These are phyloP conservation scores for Trematomus loennbergii DNA, from an alignment of 2,113 vertebrate species.

Conservation along the genomic window DNA sequence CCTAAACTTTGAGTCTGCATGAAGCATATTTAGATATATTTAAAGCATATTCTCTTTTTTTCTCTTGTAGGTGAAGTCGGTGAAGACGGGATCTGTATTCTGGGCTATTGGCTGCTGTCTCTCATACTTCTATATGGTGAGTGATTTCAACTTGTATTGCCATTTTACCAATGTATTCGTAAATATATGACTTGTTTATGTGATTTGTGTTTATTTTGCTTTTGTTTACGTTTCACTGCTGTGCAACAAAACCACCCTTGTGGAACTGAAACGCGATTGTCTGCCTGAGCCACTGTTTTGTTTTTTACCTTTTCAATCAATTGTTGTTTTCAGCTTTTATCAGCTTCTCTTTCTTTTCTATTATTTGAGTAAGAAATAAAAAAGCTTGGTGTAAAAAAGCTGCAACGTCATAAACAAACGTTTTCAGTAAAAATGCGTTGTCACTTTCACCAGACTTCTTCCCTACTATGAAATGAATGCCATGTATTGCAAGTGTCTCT, in stretches of 20 bases:
- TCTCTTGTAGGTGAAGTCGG: constrained; percentile 91
- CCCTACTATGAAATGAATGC: background rate
- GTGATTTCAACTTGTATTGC: constrained; percentile 34
- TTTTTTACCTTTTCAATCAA: background rate
- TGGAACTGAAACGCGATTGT: background rate
- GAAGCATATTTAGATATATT: background rate
- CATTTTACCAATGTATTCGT: background rate
- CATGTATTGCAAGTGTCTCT: constrained; percentile 7
- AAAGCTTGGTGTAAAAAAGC: background rate
- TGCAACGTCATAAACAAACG: background rate
- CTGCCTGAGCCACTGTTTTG: background rate
- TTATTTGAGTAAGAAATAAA: too few species aligned
- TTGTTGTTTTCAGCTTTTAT: background rate
- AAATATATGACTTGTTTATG: background rate
- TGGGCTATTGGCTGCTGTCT: constrained; percentile 98
- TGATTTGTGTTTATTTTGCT: background rate
- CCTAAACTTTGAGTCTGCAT: background rate
- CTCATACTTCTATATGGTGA: constrained; percentile 99
- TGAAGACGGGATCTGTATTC: constrained; percentile 97
- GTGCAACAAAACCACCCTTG: background rate
- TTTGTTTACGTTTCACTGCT: background rate
- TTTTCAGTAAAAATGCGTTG: background rate
- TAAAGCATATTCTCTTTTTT: constrained; percentile 35
- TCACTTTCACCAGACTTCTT: background rate
- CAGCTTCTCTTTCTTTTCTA: too few species aligned